Conservation (phyloP, 2,797 vertebrate species). For the Coreius guichenoti region DNA sequence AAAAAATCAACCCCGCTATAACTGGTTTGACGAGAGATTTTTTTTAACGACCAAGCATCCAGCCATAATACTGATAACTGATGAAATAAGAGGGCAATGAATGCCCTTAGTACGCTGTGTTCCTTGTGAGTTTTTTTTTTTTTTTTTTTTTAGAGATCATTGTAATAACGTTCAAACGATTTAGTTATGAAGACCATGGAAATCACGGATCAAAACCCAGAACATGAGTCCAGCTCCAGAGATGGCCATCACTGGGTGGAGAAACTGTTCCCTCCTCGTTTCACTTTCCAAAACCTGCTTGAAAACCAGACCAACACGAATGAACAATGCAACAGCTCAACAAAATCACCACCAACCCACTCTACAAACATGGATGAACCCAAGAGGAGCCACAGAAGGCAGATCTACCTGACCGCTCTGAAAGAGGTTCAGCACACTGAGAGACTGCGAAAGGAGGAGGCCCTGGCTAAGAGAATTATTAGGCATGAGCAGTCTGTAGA, state of each 20-base stretch:
- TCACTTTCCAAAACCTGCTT: conserved; percentile 64
- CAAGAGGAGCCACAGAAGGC: conserved; percentile 61
- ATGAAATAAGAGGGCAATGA: neutral
- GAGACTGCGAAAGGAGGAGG: conserved; percentile 54
- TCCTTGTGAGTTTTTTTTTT: neutral
- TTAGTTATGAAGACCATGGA: neutral
- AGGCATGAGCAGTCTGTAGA: conserved; percentile 51
- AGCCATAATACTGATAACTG: neutral
- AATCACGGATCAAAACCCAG: neutral
- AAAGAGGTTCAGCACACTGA: conserved; percentile 64
- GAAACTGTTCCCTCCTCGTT: conserved; percentile 64
- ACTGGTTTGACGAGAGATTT: neutral
- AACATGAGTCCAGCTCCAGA: conserved; percentile 3
- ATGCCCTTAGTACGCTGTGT: neutral
- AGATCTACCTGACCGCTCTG: conserved; percentile 58
- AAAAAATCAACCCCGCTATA: no score
- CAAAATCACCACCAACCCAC: neutral
- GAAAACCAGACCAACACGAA: conserved; percentile 23
- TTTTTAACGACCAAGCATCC: neutral
- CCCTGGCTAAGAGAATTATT: conserved; percentile 54
- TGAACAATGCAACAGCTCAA: conserved; percentile 1
- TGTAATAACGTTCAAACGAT: neutral
- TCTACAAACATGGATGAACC: conserved; percentile 45
- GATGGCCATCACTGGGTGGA: conserved; percentile 66
- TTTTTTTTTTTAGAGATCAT: neutral